A percentile compares a stretch with the other conserved stretches of the same genome.
Evolutionary conservation across 2,888 invertebrate species (phyloP).

Genomic region (Acholoe squamosa): DNA sequence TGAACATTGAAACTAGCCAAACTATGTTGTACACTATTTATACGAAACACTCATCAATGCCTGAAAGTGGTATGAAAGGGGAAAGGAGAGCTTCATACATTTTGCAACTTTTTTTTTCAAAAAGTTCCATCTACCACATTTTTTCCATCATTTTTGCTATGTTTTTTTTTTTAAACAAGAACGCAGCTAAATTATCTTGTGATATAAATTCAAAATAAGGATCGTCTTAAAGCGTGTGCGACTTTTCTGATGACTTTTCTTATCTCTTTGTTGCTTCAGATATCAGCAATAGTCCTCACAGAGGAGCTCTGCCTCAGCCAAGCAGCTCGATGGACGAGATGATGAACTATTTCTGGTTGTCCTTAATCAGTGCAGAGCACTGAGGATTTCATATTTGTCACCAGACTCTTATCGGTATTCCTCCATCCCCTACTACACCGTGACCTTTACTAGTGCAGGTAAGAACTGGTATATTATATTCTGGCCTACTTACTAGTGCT

Average conservation of each 20-base stretch:
- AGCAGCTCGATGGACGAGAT: neutral
- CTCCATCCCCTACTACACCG: neutral
- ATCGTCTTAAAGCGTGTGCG: too few relatives aligned
- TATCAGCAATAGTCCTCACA: neutral
- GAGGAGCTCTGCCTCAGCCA: neutral
- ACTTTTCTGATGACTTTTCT: neutral
- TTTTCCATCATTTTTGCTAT: too few relatives aligned
- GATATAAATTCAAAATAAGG: too few relatives aligned
- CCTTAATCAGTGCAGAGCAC: neutral
- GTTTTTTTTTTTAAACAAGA: too few relatives aligned
- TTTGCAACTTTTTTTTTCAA: too few relatives aligned
- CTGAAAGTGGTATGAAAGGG: too few relatives aligned
- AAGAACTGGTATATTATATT: neutral
- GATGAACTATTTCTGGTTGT: neutral
- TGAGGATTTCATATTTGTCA: neutral
- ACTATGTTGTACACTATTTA: too few relatives aligned
- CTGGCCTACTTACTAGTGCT: neutral
- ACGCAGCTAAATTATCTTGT: too few relatives aligned
- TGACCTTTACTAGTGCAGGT: neutral
- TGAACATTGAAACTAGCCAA: too few relatives aligned
- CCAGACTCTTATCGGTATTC: neutral
- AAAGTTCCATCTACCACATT: too few relatives aligned
- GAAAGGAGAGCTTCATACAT: too few relatives aligned
- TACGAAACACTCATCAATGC: too few relatives aligned
- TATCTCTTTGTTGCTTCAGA: neutral